Base-by-base conservation (phyloP, 1,140 invertebrate species). In the Megalopta genalis region DNA sequence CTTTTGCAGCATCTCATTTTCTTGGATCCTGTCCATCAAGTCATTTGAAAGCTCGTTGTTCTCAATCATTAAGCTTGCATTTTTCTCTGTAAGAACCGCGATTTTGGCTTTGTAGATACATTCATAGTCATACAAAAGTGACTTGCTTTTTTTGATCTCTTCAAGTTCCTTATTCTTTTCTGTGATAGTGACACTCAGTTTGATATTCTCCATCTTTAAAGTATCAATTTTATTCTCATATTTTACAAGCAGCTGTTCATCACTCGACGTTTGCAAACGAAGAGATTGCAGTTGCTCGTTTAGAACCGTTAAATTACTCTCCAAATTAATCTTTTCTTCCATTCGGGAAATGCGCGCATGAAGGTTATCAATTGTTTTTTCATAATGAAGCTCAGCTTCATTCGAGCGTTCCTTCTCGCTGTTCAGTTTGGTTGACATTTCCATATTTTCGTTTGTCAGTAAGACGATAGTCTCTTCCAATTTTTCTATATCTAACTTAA, bases 381-480 rank as follows among this genome's bases (percentile, higher is more conserved):
- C 78, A 18, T 81, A 80, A 39, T 82, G 67, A 21, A 42, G 23
- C 63, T 85, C 46, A 32, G 63, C 16, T 63, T 89, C 68, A 16
- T 81, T 72, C n/a, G 81, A 63, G 7, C 60, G 77, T 32, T 82
- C 73, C n/a, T 85, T 90, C 27, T 90, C 87, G 0, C 60, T 39
- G 5, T 52, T 81, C 8, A 92, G 81, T 80, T 90, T 88, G 9
- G 62, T 85, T 8, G 86, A 82, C 57, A 91, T 69, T 18, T 90
- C 89, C 12, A 81, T 80, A 83, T 93, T 93, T 72, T 93, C 92
- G 4, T 78, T 88, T 5, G 84, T 91, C 7, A 93, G 76, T 23
- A 84, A 62, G 63, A 66, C 73, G 76, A 92, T 83, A 8, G 91
- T 92, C 73, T 89, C 39, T 27, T 91, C 52, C 10, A 93, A 75